Conservation (phyloP, 2,888 invertebrate genomes). For the Emmelina monodactyla region DNA sequence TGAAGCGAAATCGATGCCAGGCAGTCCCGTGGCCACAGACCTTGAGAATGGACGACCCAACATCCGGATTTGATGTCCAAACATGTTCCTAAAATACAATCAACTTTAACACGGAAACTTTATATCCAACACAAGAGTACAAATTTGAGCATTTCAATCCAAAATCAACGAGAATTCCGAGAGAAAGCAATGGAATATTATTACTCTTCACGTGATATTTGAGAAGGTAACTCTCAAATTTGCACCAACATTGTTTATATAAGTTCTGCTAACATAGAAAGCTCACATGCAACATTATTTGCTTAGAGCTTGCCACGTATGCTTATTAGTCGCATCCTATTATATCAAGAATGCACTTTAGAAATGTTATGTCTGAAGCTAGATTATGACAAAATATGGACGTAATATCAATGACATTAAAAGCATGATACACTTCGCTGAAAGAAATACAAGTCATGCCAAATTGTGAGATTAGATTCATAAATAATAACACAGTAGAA, state of each 20-base stretch:
- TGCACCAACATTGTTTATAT: neutral
- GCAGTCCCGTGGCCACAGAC: constrained; percentile 68
- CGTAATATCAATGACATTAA: constrained; percentile 52
- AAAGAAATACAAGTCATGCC: constrained; percentile 54
- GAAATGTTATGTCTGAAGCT: constrained; percentile 25
- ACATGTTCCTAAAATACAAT: constrained; percentile 67
- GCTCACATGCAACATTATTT: constrained; percentile 49
- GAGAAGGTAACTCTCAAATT: neutral
- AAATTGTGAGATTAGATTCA: constrained; percentile 37
- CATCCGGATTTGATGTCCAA: constrained; percentile 70
- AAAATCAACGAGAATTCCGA: too few species aligned
- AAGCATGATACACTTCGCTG: constrained; percentile 61
- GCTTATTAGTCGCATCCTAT: too few species aligned
- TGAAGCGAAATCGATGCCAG: constrained; percentile 54
- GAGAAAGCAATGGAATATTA: neutral
- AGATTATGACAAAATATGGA: constrained; percentile 25
- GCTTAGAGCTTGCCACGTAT: constrained; percentile 12
- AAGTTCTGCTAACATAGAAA: constrained; percentile 47
- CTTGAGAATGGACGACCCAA: constrained; percentile 72
- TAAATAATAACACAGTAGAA: constrained; percentile 32
- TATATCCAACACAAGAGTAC: constrained; percentile 33
- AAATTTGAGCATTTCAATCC: constrained; percentile 10
- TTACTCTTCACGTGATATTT: neutral
- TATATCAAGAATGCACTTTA: too few species aligned
- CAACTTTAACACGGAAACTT: constrained; percentile 14